phyloP scores from a whole-genome alignment of 92 coral and sea anemone species.

The Palythoa caribaeorum region DNA sequence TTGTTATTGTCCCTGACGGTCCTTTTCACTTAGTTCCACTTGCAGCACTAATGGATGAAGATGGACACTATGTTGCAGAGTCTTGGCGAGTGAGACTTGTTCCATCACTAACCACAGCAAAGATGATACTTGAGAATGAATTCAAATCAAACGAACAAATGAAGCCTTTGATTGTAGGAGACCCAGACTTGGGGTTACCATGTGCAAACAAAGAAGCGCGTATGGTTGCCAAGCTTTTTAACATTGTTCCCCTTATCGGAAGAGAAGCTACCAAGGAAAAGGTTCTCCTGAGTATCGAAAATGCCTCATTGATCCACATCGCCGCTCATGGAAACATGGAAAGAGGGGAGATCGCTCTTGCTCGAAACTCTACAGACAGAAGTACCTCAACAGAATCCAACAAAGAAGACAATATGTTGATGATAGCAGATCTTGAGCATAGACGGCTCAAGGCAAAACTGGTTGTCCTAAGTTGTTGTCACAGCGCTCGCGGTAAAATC shows the following conservation, averaged over 20 bases:
- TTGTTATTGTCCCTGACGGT: neutral
- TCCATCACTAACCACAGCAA: constrained; percentile 1
- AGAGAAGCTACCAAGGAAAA: neutral
- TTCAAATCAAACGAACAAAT: neutral
- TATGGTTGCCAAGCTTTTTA: neutral
- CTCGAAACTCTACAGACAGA: neutral
- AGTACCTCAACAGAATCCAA: neutral
- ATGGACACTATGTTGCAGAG: neutral
- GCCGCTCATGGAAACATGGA: constrained; percentile 16
- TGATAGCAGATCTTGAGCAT: constrained; percentile 1
- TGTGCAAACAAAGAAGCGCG: constrained; percentile 23
- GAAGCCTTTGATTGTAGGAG: constrained; percentile 9
- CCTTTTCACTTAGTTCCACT: neutral
- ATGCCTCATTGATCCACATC: neutral
- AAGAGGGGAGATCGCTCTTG: constrained; percentile 1
- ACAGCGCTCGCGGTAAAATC: constrained; percentile 7
- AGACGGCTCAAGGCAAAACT: constrained; percentile 14
- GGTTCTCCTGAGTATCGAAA: neutral
- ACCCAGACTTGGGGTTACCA: neutral
- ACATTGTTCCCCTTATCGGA: neutral
- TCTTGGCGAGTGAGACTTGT: neutral
- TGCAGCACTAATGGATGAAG: neutral
- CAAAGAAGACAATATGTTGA: neutral
- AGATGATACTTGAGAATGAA: neutral
- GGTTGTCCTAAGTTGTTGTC: constrained; percentile 9